These are phyloP conservation scores for Dasyurus viverrinus DNA, from an alignment of 2,113 vertebrate species.

Conservation along the genomic window DNA sequence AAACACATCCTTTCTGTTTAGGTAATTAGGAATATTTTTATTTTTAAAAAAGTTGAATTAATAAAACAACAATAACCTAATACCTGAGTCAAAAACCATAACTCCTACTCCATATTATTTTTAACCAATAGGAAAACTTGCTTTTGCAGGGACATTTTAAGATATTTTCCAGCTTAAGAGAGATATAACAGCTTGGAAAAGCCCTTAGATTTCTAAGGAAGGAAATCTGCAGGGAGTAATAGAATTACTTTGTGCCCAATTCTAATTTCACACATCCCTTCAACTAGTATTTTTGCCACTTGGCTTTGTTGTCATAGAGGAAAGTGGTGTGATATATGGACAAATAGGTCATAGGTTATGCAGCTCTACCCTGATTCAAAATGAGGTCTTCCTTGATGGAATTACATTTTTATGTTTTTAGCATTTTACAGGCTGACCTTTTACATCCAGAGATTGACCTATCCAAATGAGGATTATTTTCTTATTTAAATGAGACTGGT, in stretches of 20 bases:
- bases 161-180: conserved; percentile 17
- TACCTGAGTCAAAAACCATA: not conserved
- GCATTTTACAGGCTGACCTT: not conserved
- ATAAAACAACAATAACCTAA: not conserved
- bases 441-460: conserved; percentile 34
- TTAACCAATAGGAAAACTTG: not conserved
- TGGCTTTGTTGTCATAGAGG: not conserved
- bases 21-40: not conserved
- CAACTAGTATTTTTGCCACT: conserved; percentile 9
- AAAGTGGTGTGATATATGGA: not conserved
- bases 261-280: conserved; percentile 13
- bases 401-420: not conserved
- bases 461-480: conserved; percentile 49
- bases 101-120: not conserved
- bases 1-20: not conserved
- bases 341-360: not conserved
- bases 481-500: conserved; percentile 62
- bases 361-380: not conserved
- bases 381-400: conserved; percentile 28
- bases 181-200: not conserved
- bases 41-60: not conserved
- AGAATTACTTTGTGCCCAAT: not conserved
- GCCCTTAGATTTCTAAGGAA: conserved; percentile 15
- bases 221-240: not conserved
- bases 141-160: conserved; percentile 29